Conservation (phyloP, 1,140 invertebrate species). For the Hylaeus volcanicus region DNA sequence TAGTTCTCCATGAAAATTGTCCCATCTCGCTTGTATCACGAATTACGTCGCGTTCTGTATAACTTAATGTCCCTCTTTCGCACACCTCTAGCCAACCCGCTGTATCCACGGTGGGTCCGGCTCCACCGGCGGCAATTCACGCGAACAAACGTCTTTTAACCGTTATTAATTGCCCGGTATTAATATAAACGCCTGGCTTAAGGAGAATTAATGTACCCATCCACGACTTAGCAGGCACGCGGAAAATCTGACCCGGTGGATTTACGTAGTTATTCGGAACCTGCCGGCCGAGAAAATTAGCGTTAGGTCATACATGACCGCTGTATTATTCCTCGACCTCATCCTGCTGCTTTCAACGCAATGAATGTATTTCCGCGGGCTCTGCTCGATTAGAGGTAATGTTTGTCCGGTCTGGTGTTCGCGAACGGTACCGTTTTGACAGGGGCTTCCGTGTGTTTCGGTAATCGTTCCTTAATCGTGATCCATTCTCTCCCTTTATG, state of each 20-base stretch:
- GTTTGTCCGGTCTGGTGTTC: neutral
- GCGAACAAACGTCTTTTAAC: slow-evolving; percentile 69
- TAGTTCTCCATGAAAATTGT: neutral
- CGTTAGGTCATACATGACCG: slow-evolving; percentile 53
- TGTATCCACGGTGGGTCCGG: slow-evolving; percentile 8
- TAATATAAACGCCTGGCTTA: slow-evolving; percentile 74
- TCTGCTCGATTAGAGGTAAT: slow-evolving; percentile 5
- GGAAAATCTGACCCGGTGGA: slow-evolving; percentile 56
- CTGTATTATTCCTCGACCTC: slow-evolving; percentile 53
- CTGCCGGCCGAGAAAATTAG: slow-evolving; percentile 51
- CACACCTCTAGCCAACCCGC: neutral
- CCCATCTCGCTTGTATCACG: neutral
- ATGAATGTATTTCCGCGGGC: slow-evolving; percentile 21
- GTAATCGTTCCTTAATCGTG: neutral
- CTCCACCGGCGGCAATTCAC: slow-evolving; percentile 48
- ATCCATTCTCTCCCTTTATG: neutral
- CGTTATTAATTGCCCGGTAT: slow-evolving; percentile 75
- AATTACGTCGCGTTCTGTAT: slow-evolving; percentile 52
- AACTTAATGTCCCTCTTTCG: slow-evolving; percentile 64
- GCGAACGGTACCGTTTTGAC: neutral
- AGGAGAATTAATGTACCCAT: slow-evolving; percentile 72
- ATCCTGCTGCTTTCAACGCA: slow-evolving; percentile 20
- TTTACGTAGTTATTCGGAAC: slow-evolving; percentile 52
- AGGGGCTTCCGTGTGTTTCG: neutral
- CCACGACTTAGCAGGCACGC: slow-evolving; percentile 50